Evolutionary conservation across 2,888 invertebrate species (phyloP), one percentile per base, ranked within the genome.

Genomic region (Ectemnius lituratus): DNA sequence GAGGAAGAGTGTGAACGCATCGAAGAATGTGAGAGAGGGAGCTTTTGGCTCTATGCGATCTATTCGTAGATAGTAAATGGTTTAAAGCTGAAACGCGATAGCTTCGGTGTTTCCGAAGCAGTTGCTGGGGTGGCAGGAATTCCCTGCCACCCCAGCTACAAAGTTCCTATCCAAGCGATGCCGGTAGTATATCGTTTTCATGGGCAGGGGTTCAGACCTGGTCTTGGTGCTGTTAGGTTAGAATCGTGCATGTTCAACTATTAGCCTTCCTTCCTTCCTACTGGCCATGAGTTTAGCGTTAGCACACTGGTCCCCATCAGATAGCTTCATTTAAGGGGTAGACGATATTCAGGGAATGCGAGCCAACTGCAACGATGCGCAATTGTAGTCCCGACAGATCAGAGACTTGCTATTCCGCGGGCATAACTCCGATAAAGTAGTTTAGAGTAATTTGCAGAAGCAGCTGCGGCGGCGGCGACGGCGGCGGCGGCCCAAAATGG

Each of bases 81-180:
- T 66, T 58, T 65, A 20, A 27, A 28, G 56, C 60, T 16, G 47
- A 23, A 49, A 47, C 62, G 62, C 11, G 16, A 59, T 72, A 4
- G 18, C 60, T 13, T 45, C 47, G 52, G 56, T 66, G 59, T 70
- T 65, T 59, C 61, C 18, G 47, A 11, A 37, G 37, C 37, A 37
- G 52, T 45, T 56, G 60, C 58, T 27, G 46, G 59, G 37, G 56
- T 27, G 45, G 60, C 65, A 28, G 52, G 49, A 80, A 73, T 65
- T 73, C 28, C 23, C 68, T 28, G 47, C 49, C 46, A 49, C 62
- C 67, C 27, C 60, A 37, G 58, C 69, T n/a, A 56, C 52, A 68
- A 81, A 81, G 61, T 78, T 73, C 61, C 58, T 63, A 70, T 62
- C 46, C 65, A 66, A 37, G 37, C 37, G 37, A 37, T 37, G 37